Evolutionary conservation across 2,113 vertebrate species (phyloP).

Genomic region (Xiphophorus couchianus): DNA sequence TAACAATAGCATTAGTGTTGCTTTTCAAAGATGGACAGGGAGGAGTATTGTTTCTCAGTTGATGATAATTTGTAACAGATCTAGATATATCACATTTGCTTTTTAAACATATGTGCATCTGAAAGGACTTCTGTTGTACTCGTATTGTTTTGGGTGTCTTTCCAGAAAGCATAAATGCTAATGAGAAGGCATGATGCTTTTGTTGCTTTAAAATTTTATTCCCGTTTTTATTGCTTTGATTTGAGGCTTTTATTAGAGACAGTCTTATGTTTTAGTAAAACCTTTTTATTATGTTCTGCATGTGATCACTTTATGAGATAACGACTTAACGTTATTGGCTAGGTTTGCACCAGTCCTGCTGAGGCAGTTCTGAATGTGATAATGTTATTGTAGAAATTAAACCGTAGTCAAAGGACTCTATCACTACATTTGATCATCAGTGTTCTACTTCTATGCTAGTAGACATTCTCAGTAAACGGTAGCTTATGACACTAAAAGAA

Average conservation of each 20-base stretch:
- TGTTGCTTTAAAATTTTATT: neutral
- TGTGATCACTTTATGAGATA: neutral
- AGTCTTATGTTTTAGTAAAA: neutral
- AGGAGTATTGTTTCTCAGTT: neutral
- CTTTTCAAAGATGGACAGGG: neutral
- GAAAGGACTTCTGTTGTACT: neutral
- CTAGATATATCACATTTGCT: neutral
- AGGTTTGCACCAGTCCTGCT: neutral
- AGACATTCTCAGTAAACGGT: constrained; percentile 3
- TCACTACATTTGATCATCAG: neutral
- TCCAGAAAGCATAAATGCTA: neutral
- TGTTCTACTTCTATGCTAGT: neutral
- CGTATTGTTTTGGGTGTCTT: neutral
- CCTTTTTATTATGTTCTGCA: neutral
- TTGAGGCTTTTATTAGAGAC: neutral
- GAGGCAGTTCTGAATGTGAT: neutral
- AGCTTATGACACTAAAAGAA: constrained; percentile 12
- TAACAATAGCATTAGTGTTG: neutral
- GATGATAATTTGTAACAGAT: neutral
- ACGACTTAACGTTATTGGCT: neutral
- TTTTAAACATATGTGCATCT: neutral
- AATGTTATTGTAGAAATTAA: neutral
- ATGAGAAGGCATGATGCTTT: neutral
- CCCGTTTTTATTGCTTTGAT: neutral
- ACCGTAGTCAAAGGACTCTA: neutral